Base-by-base conservation (phyloP, 2,797 vertebrate species). In the Cygnus olor region DNA sequence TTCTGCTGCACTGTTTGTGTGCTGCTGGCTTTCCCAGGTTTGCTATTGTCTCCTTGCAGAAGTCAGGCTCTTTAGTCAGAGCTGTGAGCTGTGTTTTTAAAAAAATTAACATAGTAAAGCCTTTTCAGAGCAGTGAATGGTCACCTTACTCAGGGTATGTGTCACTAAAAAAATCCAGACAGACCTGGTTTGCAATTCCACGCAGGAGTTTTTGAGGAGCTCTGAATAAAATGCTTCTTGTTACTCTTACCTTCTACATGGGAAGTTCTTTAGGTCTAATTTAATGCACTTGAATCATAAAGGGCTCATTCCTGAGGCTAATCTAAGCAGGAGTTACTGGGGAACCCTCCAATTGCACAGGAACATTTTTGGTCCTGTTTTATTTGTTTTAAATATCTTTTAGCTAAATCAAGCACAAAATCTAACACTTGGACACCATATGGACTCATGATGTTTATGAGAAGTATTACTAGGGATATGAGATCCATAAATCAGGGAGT, bases 401-500 rank as follows among this genome's bases (percentile, higher is more conserved):
- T 81, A 85, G 27, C 20, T 86, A 84, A 88, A 87, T 87, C 68
- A 84, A 92, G 51, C 30, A 63, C 27, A 74, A 93, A 90, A 73
- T 60, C 19, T 89, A 90, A 24, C 78, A 80, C 68, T 95, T 92
- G 80, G 86, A 70, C 14, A 57, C 76, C 92, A 88, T 93, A 89
- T 83, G 86, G 79, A 30, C 90, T 93, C 72, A 24, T 74, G 40
- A 90, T 56, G 42, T 78, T 94, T 85, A 49, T 88, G 44, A 70
- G 84, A 53, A 77, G 38, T 82, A 85, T 82, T 93, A 64, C 2
- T 4, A 83, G n/a, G 61, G 45, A 60, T 89, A 86, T 84, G 84
- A 89, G 81, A 91, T 74, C 61, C 61, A 69, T 89, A 85, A 89
- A 83, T 89, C 79, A 83, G 69, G 49, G 77, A 89, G 69, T 90